Base-by-base conservation (phyloP, 2,797 vertebrate genomes). In the Halcyon leucocephala region DNA sequence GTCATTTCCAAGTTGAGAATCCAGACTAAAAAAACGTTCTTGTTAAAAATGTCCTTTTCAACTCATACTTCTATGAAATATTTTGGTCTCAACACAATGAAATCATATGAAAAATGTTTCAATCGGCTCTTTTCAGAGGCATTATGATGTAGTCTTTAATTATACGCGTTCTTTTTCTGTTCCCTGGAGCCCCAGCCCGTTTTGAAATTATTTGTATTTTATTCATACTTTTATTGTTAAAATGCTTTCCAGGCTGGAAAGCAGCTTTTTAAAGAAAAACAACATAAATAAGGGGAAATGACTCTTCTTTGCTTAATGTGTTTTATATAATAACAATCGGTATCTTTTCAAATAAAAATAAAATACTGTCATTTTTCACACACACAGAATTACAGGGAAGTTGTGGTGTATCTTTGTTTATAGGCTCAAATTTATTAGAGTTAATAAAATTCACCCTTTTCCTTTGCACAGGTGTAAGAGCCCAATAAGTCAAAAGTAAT, bases 321-420 rank as follows among this genome's bases (percentile, higher is more conserved):
- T 80, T 94, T 94, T 81, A 65, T 35, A 44, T 76, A 76, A 62
- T 64, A 88, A 49, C 1, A 1, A 25, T 69, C 46, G 12, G 17
- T 46, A 89, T 73, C 3, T 82, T 95, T 94, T 73, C 31, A 87
- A 93, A 95, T 86, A 71, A 82, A 96, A 96, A 82, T 52, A 82
- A 97, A 96, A 87, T 61, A 73, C 76, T 66, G 41, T 11, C 31
- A 87, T 88, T 97, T 96, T 94, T 92, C 52, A 52, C n/a, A 81
- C 14, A 44, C 42, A 35, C 1, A 35, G 37, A 89, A 70, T 77
- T 72, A 82, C 21, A 86, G 33, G 55, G 28, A 96, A 90, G 57
- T 84, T 55, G 41, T 41, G 49, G 21, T 77, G 21, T 86, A 54
- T 82, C 24, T 88, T 64, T 35, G 49, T 86, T 70, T 70, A 65